phyloP scores from a whole-genome alignment of 2,113 vertebrate genomes.

The Lanius ludovicianus region DNA sequence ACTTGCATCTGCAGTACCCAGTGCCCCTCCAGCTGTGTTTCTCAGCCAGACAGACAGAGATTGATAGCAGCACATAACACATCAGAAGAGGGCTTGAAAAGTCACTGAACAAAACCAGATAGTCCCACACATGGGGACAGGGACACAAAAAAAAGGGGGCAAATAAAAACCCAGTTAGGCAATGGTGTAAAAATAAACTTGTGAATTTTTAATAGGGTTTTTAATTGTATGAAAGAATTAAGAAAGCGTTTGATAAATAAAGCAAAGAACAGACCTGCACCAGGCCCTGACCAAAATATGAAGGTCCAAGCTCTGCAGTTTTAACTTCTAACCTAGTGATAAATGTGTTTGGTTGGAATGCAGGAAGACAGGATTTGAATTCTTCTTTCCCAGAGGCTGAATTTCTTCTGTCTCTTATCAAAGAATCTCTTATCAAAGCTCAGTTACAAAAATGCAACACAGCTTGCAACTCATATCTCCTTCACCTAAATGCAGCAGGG shows the following conservation, averaged over 20 bases:
- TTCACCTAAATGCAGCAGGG: background rate
- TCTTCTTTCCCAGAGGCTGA: background rate
- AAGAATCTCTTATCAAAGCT: background rate
- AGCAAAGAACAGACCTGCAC: background rate
- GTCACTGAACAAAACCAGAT: background rate
- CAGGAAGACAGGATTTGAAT: background rate
- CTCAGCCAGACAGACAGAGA: background rate
- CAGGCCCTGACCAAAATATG: background rate
- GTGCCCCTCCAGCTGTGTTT: background rate
- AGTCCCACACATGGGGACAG: background rate
- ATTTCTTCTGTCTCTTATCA: background rate
- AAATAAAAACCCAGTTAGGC: background rate
- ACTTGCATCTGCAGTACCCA: background rate
- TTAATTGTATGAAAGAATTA: background rate
- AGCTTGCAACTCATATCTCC: background rate
- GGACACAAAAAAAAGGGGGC: background rate
- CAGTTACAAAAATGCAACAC: background rate
- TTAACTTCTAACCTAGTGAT: background rate
- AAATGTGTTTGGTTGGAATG: background rate
- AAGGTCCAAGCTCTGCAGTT: background rate
- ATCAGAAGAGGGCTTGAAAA: background rate
- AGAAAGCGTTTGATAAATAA: background rate
- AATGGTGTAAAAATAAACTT: background rate
- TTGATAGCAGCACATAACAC: background rate
- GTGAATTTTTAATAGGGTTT: background rate